Evolutionary conservation across 2,113 vertebrate species (phyloP).

Genomic region (Oncorhynchus mykiss): DNA sequence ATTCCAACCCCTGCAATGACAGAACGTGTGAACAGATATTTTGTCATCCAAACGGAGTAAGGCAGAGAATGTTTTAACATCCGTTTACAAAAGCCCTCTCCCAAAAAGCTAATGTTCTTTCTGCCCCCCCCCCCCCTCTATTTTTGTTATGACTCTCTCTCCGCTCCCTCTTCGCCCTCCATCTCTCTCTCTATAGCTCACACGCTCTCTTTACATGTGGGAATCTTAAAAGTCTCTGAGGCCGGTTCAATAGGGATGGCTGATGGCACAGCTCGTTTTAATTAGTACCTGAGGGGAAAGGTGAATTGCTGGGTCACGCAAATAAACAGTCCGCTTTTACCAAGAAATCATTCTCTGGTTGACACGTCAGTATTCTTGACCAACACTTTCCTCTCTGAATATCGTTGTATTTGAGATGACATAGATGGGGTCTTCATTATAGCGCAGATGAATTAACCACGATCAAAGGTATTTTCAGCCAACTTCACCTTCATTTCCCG

Average conservation of each 20-base stretch:
- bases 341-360: background rate
- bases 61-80: constrained; percentile 24
- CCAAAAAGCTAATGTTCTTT: constrained; percentile 41
- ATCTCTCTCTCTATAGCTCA: constrained; percentile 11
- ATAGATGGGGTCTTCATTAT: background rate
- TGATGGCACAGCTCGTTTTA: constrained; percentile 17
- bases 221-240: constrained; percentile 4
- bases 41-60: constrained; percentile 49
- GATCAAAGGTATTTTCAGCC: no score
- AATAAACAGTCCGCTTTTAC: background rate
- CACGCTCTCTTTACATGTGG: constrained; percentile 11
- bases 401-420: background rate
- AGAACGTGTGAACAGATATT: constrained; percentile 55
- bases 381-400: background rate
- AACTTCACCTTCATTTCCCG: no score
- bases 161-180: constrained; percentile 19
- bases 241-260: constrained; percentile 22
- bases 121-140: constrained; percentile 29
- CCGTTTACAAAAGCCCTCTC: background rate
- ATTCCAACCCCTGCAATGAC: constrained; percentile 53
- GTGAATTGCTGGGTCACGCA: constrained; percentile 22
- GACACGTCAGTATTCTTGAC: background rate
- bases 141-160: constrained; percentile 18
- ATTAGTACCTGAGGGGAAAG: constrained; percentile 31
- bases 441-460: no score